A percentile compares a stretch with the other conserved stretches of the same genome.
Conservation (phyloP, 2,113 vertebrate genomes). For the Melanerpes formicivorus region DNA sequence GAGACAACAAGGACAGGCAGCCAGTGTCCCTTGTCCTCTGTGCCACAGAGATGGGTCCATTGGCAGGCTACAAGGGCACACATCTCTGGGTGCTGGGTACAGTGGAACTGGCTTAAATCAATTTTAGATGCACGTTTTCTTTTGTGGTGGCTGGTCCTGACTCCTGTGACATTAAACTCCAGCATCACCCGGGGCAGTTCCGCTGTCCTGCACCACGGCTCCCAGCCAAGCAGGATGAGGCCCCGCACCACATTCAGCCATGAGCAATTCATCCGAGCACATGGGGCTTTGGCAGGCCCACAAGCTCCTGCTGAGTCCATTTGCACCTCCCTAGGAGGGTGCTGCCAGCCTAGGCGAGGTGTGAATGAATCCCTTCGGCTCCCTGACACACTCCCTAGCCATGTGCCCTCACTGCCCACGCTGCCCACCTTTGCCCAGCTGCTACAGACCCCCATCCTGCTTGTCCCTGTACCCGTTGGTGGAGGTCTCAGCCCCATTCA, state of each 20-base stretch:
- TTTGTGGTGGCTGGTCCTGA: fast-evolving
- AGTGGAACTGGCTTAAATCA: background rate
- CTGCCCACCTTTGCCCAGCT: background rate
- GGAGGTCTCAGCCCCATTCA: background rate
- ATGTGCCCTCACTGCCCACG: fast-evolving
- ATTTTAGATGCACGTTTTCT: fast-evolving
- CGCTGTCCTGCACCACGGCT: fast-evolving
- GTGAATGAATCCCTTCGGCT: background rate
- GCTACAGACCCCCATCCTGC: background rate
- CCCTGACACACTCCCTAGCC: background rate
- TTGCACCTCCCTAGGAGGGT: background rate
- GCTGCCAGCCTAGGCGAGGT: background rate
- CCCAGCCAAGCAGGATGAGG: background rate
- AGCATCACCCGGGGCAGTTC: background rate
- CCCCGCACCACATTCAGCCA: fast-evolving
- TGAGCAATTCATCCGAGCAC: background rate
- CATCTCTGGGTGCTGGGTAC: fast-evolving
- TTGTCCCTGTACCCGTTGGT: fast-evolving
- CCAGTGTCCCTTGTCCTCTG: background rate
- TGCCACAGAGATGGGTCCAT: fast-evolving
- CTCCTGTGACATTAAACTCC: fast-evolving
- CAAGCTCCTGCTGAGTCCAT: background rate
- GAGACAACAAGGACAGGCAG: background rate
- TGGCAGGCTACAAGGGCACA: background rate
- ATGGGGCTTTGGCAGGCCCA: background rate